Base-by-base conservation (phyloP, 2,797 vertebrate genomes). In the Trachurus trachurus region DNA sequence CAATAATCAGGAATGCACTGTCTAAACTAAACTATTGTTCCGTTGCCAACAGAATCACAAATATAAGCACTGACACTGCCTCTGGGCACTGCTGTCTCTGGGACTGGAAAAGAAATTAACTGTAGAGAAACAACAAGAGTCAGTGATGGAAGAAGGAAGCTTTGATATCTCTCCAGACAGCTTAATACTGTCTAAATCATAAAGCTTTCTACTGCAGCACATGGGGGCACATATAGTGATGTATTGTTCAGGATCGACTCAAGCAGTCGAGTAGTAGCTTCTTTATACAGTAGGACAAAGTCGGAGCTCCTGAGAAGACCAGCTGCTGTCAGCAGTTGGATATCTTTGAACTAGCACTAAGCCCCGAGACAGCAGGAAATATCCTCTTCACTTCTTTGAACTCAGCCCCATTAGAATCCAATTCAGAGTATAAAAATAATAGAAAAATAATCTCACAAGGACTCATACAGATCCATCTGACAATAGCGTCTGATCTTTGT, bases 251-350 rank as follows among this genome's bases (percentile, higher is more conserved):
- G 71, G 81, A 87, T 59, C 59, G 76, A 87, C 86, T 71, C 71
- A 76, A 87, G 84, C 69, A 52, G 53, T 66, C 44, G 52, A 62
- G 71, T 26, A 52, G 71, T 57, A 49, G 82, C 81, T 76, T 84
- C 86, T 88, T 78, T n/a, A 83, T 86, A 85, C 66, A 78, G 79
- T 85, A 74, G 85, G 84, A 87, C 81, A 88, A 84, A 88, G 87
- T 88, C 57, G 50, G 88, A 3, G 93, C 92, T 95, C 93, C 92
- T 62, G 66, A 90, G 85, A 87, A 65, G 86, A 64, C 84, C 94
- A n/a, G 92, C 95, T 90, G 93, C 66, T 93, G 76, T 96, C 94
- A 89, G 85, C 95, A 76, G 88, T 71, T 91, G 89, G 89, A 85
- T 52, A 81, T 87, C 92, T 94, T 92, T 92, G 84, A 93, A 92